phyloP scores from a whole-genome alignment of 1,140 invertebrate genomes.

The Megathymus violae region DNA sequence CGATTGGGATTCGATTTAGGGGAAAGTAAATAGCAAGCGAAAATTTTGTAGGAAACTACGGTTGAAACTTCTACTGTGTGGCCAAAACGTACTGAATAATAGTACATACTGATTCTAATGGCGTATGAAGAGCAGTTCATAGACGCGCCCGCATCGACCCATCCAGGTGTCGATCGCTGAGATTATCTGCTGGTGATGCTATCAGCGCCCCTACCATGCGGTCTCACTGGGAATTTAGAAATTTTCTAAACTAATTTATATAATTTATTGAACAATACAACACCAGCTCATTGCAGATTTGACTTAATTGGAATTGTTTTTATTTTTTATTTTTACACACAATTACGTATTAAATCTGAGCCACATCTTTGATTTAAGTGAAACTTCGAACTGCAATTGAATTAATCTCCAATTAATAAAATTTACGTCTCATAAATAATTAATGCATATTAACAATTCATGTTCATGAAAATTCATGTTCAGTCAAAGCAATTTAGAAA shows the following conservation, averaged over 20 bases:
- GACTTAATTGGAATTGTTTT: too few relatives aligned
- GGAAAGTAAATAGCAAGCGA: too few relatives aligned
- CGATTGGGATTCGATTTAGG: too few relatives aligned
- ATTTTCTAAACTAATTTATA: constrained; percentile 5
- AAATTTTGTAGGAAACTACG: too few relatives aligned
- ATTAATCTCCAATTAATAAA: not conserved
- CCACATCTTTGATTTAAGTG: too few relatives aligned
- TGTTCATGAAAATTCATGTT: not conserved
- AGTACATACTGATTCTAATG: constrained; percentile 1
- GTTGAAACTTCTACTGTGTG: too few relatives aligned
- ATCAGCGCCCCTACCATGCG: constrained; percentile 14
- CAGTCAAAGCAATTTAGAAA: not conserved
- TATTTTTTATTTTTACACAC: too few relatives aligned
- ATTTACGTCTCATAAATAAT: not conserved
- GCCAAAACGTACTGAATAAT: too few relatives aligned
- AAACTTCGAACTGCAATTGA: not conserved
- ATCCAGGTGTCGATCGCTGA: constrained; percentile 71
- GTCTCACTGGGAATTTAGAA: not conserved
- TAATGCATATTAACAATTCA: not conserved
- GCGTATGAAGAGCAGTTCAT: not conserved
- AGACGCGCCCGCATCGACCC: constrained; percentile 58
- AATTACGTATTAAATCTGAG: too few relatives aligned
- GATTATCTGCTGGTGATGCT: constrained; percentile 49
- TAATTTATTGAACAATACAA: constrained; percentile 4
- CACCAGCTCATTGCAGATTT: too few relatives aligned